These are phyloP conservation scores for Chaetodon trifasciatus DNA, from an alignment of 2,797 vertebrate genomes.

Conservation along the genomic window DNA sequence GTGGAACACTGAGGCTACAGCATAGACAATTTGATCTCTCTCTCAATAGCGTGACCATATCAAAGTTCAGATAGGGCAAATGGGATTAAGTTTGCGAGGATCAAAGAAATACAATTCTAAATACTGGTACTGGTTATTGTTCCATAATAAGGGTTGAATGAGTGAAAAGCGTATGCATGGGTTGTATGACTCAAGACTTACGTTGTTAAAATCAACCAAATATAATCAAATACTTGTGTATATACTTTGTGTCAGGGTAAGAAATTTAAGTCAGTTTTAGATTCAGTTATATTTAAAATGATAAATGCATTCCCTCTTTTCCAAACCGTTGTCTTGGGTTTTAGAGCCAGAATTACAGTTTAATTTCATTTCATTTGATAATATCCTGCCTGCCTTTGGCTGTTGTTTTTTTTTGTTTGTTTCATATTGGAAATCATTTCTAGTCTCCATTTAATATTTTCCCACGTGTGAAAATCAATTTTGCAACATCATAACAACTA, in stretches of 20 bases:
- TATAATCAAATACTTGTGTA: slow-evolving; percentile 39
- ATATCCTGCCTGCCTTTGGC: not conserved
- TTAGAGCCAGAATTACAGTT: not conserved
- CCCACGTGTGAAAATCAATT: slow-evolving; percentile 33
- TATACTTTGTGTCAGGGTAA: slow-evolving; percentile 25
- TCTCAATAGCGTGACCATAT: slow-evolving; percentile 62
- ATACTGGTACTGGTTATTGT: slow-evolving; percentile 50
- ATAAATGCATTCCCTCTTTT: not conserved
- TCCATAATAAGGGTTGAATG: slow-evolving; percentile 42
- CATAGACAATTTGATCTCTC: slow-evolving; percentile 53
- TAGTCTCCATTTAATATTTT: slow-evolving; percentile 18
- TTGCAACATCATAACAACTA: slow-evolving; percentile 20
- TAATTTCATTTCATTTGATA: slow-evolving; percentile 13
- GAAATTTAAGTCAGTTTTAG: slow-evolving; percentile 29
- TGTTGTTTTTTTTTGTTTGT: slow-evolving; percentile 26
- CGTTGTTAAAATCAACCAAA: slow-evolving; percentile 31
- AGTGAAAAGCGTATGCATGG: slow-evolving; percentile 47
- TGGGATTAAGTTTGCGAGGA: slow-evolving; percentile 70
- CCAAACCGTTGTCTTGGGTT: slow-evolving; percentile 1
- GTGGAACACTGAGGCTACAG: slow-evolving; percentile 35
- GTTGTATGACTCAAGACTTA: slow-evolving; percentile 29
- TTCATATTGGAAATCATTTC: slow-evolving; percentile 32
- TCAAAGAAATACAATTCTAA: slow-evolving; percentile 67
- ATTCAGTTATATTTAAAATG: slow-evolving; percentile 6
- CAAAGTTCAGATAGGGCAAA: slow-evolving; percentile 69